Evolutionary conservation across 2,113 vertebrate genomes (phyloP).

Genomic region (Coptodon rendalli): DNA sequence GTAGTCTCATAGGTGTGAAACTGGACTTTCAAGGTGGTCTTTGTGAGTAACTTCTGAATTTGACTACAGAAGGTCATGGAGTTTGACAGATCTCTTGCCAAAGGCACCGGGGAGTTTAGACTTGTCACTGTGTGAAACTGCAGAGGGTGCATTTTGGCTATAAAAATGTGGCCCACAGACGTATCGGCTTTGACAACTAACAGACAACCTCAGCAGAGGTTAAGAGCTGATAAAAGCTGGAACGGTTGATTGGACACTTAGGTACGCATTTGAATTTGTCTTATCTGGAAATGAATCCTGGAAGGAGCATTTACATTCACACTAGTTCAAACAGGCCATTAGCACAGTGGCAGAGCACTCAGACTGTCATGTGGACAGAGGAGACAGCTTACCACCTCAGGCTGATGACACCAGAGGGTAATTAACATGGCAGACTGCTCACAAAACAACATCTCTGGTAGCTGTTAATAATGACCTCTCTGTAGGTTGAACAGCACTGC

Average conservation of each 20-base stretch:
- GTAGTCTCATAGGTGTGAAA: background rate
- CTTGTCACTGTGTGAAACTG: background rate
- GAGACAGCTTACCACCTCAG: background rate
- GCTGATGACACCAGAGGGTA: background rate
- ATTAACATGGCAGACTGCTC: background rate
- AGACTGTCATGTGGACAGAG: background rate
- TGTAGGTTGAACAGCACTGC: background rate
- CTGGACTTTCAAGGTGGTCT: background rate
- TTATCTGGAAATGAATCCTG: background rate
- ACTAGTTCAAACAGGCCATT: constrained; percentile 23
- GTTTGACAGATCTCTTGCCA: background rate
- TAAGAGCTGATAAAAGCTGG: background rate
- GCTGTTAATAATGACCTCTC: background rate
- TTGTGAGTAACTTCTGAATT: background rate
- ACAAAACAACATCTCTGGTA: background rate
- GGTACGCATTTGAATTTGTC: constrained; percentile 2
- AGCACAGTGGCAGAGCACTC: background rate
- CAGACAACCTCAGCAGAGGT: background rate
- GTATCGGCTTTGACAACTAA: background rate
- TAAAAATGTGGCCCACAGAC: background rate
- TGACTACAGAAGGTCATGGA: background rate
- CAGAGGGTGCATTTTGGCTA: background rate
- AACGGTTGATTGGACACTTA: background rate
- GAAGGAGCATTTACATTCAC: constrained; percentile 38
- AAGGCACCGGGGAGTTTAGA: background rate